These are phyloP conservation scores for Sphaerodactylus townsendi DNA, from an alignment of 2,113 vertebrate genomes.

Conservation along the genomic window DNA sequence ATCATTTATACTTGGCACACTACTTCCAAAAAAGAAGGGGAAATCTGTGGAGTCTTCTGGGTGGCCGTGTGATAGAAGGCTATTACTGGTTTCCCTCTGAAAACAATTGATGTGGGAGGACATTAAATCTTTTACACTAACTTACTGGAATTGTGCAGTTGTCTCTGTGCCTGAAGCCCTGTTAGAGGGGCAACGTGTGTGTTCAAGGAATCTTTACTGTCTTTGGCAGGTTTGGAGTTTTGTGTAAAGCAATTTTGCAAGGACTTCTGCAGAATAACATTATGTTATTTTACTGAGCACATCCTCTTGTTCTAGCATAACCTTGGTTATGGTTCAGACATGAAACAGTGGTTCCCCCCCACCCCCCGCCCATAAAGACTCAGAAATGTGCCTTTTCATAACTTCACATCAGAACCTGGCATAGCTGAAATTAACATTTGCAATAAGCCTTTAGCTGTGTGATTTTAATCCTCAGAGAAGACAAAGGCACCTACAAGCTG, in stretches of 20 bases:
- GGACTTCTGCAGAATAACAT: not conserved
- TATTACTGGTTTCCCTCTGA: not conserved
- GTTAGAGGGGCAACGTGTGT: not conserved
- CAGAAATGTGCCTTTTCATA: constrained; percentile 25
- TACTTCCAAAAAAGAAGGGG: not conserved
- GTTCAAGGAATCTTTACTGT: not conserved
- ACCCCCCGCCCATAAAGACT: not conserved
- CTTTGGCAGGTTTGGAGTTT: not conserved
- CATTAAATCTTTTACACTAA: not conserved
- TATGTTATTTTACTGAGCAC: not conserved
- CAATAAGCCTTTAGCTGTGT: not conserved
- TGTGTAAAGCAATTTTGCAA: not conserved
- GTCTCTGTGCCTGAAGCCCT: not conserved
- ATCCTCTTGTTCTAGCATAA: not conserved
- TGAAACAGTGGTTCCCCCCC: not conserved
- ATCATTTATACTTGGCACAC: not conserved
- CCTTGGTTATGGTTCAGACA: not conserved
- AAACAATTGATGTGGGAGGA: not conserved
- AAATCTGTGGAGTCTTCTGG: not conserved
- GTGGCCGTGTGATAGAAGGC: not conserved
- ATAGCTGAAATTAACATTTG: not conserved
- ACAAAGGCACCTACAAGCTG: not conserved
- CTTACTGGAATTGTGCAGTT: not conserved
- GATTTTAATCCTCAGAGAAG: not conserved
- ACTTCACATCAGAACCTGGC: not conserved